Conservation (phyloP, 2,797 vertebrate genomes). For the Lycodopsis pacificus region DNA sequence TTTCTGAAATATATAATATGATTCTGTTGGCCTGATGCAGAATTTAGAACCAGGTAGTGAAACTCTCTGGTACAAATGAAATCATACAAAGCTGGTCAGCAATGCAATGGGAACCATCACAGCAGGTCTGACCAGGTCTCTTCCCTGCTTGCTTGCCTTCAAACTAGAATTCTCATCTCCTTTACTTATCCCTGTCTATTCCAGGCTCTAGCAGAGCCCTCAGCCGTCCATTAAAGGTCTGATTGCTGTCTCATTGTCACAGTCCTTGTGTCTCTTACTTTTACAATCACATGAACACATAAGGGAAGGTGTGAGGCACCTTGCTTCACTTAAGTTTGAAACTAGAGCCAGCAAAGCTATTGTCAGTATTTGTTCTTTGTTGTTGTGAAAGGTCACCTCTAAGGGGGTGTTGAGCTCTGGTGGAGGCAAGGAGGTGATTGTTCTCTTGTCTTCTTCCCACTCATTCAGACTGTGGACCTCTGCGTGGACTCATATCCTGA, state of each 20-base stretch:
- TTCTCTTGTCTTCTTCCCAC: slow-evolving; percentile 47
- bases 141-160: slow-evolving; percentile 26
- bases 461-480: slow-evolving; percentile 51
- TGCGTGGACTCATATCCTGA: slow-evolving; percentile 26
- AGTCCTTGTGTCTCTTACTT: slow-evolving; percentile 60
- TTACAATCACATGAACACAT: slow-evolving; percentile 49
- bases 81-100: neutral
- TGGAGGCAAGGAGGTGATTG: slow-evolving; percentile 31
- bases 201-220: slow-evolving; percentile 30
- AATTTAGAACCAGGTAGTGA: neutral
- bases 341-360: slow-evolving; percentile 66
- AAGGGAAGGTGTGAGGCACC: slow-evolving; percentile 67
- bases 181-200: slow-evolving; percentile 60
- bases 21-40: neutral
- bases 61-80: neutral
- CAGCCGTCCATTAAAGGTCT: slow-evolving; percentile 44
- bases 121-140: neutral
- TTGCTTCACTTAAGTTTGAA: slow-evolving; percentile 72
- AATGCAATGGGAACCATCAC: neutral
- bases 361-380: slow-evolving; percentile 55
- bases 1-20: neutral
- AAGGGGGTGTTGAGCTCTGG: slow-evolving; percentile 52
- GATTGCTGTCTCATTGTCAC: slow-evolving; percentile 46
- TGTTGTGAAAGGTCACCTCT: slow-evolving; percentile 61
- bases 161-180: slow-evolving; percentile 28